phyloP scores from a whole-genome alignment of 2,888 invertebrate species.

The Diplazon laetatorius region DNA sequence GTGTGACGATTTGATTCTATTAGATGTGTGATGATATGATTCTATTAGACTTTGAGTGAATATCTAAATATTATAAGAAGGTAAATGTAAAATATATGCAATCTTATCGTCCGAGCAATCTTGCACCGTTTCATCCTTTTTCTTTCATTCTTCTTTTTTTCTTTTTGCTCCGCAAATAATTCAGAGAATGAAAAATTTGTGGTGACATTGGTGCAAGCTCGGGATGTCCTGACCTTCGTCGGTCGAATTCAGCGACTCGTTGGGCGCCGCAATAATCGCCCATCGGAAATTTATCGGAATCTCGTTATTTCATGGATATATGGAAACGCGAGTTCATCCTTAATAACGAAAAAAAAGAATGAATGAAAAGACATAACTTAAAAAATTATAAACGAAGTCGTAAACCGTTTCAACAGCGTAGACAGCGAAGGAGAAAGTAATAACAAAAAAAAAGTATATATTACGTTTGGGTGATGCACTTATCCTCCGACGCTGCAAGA shows the following conservation, averaged over 20 bases:
- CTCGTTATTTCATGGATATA: conserved; percentile 38
- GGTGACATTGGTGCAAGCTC: conserved; percentile 18
- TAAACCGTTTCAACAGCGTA: conserved; percentile 67
- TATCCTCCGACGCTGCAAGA: conserved; percentile 13
- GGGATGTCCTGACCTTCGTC: background rate
- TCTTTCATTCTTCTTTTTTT: background rate
- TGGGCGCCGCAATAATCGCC: conserved; percentile 17
- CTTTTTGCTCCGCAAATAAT: conserved; percentile 67
- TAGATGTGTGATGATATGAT: too few species aligned
- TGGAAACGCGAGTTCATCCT: conserved; percentile 25
- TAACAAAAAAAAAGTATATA: conserved; percentile 20
- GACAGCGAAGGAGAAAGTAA: background rate
- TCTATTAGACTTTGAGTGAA: too few species aligned
- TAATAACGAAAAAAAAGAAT: background rate
- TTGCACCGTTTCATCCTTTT: conserved; percentile 42
- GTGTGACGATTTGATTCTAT: too few species aligned
- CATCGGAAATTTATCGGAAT: conserved; percentile 13
- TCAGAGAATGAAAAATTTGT: conserved; percentile 37
- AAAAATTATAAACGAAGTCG: conserved; percentile 72
- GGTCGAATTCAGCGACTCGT: conserved; percentile 42
- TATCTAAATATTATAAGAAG: too few species aligned
- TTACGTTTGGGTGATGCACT: conserved; percentile 42
- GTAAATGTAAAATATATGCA: too few species aligned
- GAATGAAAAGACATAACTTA: too few species aligned
- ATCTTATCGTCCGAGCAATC: too few species aligned